Base-by-base conservation (phyloP, 2,113 vertebrate genomes). In the Clarias batrachus region DNA sequence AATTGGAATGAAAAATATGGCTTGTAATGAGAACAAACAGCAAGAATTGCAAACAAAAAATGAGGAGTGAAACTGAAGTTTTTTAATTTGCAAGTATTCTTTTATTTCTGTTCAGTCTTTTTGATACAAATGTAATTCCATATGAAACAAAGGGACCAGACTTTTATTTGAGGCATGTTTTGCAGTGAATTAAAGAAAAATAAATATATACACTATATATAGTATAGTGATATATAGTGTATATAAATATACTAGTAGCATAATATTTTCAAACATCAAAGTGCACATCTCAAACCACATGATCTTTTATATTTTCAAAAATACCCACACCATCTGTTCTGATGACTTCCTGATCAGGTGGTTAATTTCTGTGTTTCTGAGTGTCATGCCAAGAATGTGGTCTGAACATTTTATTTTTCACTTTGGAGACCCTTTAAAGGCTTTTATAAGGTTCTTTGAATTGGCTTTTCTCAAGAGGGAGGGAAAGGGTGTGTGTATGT, bases 371-470 rank as follows among this genome's bases (percentile, higher is more conserved):
- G 60, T 89, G 85, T 56, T 81, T 73, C 41, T 80, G 25, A 79
- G 62, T 84, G 84, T 59, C 48, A 83, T 19, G 37, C 84, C 68
- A 80, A 88, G 82, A 87, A 85, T 90, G 87, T 30, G 60, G 81
- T 66, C 27, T 48, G 71, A 48, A 25, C 60, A 11, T 82, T 33
- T 66, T 52, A 56, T 17, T 33, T 68, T 19, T 16, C 54, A 27
- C 54, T 85, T 80, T 48, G 25, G 23, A 63, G 70, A 62, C 70
- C 48, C 41, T 12, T 83, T 68, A 56, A 76, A 60, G 59, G 23
- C 23, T 77, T 85, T 85, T 77, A 27, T 76, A 13, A 62, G 16
- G 25, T 37, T 25, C 37, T 60, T 52, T 41, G 30, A 37, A 16
- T 33, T 59, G 21, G 12, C 23, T 41, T 33, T 57, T n/a, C n/a